Percentiles rank a stretch among this genome's conserved stretches.
Conservation (phyloP, 2,113 vertebrate species). For the Prietella phreatophila region DNA sequence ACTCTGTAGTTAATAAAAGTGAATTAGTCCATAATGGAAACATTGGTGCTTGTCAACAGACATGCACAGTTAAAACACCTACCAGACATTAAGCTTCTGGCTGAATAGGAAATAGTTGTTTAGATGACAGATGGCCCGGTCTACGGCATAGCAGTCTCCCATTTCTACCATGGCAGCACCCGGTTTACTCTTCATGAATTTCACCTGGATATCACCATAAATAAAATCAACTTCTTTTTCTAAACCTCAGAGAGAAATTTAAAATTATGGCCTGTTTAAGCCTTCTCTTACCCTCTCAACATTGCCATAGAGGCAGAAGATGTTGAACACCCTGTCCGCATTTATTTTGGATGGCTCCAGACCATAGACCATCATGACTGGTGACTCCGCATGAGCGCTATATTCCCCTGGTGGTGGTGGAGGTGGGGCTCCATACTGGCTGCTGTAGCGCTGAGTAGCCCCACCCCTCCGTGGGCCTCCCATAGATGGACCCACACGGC, state of each 20-base stretch:
- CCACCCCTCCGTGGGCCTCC: slow-evolving; percentile 79
- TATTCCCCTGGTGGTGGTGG: slow-evolving; percentile 82
- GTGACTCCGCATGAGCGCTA: slow-evolving; percentile 85
- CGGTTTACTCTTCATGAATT: slow-evolving; percentile 97
- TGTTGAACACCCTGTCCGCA: slow-evolving; percentile 88
- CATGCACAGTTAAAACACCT: slow-evolving; percentile 38
- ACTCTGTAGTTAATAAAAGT: neutral
- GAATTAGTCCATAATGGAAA: neutral
- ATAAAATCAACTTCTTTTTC: neutral
- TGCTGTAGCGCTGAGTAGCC: slow-evolving; percentile 73
- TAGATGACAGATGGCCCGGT: slow-evolving; percentile 88
- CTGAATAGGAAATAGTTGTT: slow-evolving; percentile 94
- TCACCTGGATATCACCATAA: slow-evolving; percentile 71
- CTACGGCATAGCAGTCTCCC: slow-evolving; percentile 91
- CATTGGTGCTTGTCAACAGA: neutral
- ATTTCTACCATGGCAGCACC: slow-evolving; percentile 96
- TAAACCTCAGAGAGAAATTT: neutral
- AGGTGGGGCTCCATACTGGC: slow-evolving; percentile 83
- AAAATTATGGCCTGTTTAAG: neutral
- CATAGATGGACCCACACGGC: slow-evolving; percentile 82
- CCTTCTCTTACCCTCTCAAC: slow-evolving; percentile 82
- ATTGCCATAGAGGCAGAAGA: slow-evolving; percentile 92
- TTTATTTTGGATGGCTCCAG: slow-evolving; percentile 87
- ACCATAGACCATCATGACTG: slow-evolving; percentile 91
- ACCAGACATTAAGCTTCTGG: slow-evolving; percentile 94